These are phyloP conservation scores for Drosophila kurseongensis DNA, from an alignment of 1,140 invertebrate species.

Conservation along the genomic window DNA sequence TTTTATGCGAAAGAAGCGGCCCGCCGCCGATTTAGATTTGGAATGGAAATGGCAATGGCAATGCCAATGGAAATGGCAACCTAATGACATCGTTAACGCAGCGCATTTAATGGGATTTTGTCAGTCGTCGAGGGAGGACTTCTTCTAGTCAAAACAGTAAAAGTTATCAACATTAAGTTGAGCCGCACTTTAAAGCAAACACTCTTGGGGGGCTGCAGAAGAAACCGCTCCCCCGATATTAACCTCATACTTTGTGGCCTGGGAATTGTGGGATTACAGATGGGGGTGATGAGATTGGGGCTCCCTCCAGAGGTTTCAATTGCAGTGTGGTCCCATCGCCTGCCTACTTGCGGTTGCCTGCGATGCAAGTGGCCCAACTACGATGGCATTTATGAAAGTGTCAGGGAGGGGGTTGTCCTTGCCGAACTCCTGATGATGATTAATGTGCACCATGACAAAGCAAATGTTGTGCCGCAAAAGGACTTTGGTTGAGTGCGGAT, in stretches of 20 bases:
- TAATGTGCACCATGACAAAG: constrained; percentile 77
- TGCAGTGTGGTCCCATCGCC: constrained; percentile 57
- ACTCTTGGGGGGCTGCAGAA: not conserved
- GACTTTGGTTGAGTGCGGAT: constrained; percentile 32
- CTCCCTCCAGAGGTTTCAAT: constrained; percentile 46
- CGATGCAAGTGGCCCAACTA: constrained; percentile 58
- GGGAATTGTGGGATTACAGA: not conserved
- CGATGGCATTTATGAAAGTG: constrained; percentile 74
- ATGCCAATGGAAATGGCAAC: constrained; percentile 18
- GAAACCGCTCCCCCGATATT: constrained; percentile 36
- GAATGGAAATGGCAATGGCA: constrained; percentile 13
- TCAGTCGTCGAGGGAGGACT: constrained; percentile 16
- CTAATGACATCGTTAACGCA: constrained; percentile 80
- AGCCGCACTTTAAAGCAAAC: constrained; percentile 61
- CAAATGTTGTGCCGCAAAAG: constrained; percentile 58
- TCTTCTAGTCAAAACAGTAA: constrained; percentile 58
- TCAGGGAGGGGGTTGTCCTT: constrained; percentile 47
- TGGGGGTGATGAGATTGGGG: not conserved
- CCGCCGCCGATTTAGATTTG: constrained; percentile 31
- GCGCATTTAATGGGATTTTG: constrained; percentile 63
- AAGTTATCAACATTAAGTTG: constrained; percentile 66
- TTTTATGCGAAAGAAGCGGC: constrained; percentile 61
- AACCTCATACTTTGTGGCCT: constrained; percentile 74
- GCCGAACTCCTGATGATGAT: constrained; percentile 63
- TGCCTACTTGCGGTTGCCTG: constrained; percentile 64